Evolutionary conservation across 2,888 invertebrate genomes (phyloP).

Genomic region (Pristionchus arcanus): DNA sequence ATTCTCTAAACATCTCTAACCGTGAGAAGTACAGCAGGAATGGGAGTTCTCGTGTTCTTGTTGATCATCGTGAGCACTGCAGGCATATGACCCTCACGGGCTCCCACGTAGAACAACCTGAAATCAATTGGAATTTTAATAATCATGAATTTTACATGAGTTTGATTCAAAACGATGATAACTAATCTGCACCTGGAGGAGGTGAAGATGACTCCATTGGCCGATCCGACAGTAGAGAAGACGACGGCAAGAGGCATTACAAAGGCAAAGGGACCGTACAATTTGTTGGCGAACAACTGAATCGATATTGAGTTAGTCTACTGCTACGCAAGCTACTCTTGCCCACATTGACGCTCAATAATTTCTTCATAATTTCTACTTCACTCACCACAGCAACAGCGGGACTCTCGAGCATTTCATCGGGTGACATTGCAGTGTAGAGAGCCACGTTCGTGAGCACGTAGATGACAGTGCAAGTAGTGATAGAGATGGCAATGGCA

Average conservation of each 20-base stretch:
- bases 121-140: no score
- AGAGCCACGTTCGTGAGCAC: conserved; percentile 96
- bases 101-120: conserved; percentile 82
- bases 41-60: conserved; percentile 80
- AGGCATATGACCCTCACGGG: conserved; percentile 81
- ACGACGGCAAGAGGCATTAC: conserved; percentile 96
- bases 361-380: not conserved
- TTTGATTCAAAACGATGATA: not conserved
- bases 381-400: conserved; percentile 94
- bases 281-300: conserved; percentile 82
- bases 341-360: not conserved
- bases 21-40: conserved; percentile 81
- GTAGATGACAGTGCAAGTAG: conserved; percentile 94
- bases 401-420: conserved; percentile 93
- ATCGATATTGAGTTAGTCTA: not conserved
- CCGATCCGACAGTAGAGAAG: conserved; percentile 93
- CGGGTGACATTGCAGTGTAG: conserved; percentile 94
- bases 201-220: conserved; percentile 96
- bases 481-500: conserved; percentile 95
- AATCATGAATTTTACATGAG: no score
- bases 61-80: conserved; percentile 81
- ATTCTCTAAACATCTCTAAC: conserved; percentile 73
- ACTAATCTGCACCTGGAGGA: conserved; percentile 84
- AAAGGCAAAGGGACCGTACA: conserved; percentile 91
- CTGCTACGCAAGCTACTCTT: not conserved